Conservation (phyloP, 2,113 vertebrate species). For the Calyptomena viridis region DNA sequence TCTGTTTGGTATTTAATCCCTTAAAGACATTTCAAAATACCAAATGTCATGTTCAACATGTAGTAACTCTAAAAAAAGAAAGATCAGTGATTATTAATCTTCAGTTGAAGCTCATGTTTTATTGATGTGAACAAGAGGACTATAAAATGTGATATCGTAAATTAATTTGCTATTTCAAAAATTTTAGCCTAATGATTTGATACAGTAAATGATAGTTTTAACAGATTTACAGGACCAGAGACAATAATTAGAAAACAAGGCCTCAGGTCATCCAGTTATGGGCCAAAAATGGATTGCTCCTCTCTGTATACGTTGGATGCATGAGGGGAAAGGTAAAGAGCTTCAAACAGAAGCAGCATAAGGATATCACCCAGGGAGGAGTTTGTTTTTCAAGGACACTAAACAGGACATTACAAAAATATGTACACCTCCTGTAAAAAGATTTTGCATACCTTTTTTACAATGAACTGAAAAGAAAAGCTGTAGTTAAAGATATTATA, state of each 20-base stretch:
- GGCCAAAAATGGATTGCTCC: not conserved
- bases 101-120: not conserved
- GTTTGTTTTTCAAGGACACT: not conserved
- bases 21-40: not conserved
- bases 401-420: not conserved
- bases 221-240: not conserved
- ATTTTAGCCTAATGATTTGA: not conserved
- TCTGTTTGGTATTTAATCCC: not conserved
- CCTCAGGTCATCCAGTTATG: not conserved
- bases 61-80: not conserved
- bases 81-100: not conserved
- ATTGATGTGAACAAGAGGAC: not conserved
- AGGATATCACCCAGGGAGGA: not conserved
- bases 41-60: not conserved
- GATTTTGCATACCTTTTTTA: not conserved
- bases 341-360: not conserved
- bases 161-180: not conserved
- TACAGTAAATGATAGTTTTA: not conserved
- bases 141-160: not conserved
- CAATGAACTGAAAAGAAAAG: not conserved
- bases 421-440: not conserved
- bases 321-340: not conserved
- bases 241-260: not conserved
- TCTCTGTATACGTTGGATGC: not conserved
- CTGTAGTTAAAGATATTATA: not conserved